Evolutionary conservation across 2,113 vertebrate species (phyloP).

Genomic region (Onychorhynchus coronatus): DNA sequence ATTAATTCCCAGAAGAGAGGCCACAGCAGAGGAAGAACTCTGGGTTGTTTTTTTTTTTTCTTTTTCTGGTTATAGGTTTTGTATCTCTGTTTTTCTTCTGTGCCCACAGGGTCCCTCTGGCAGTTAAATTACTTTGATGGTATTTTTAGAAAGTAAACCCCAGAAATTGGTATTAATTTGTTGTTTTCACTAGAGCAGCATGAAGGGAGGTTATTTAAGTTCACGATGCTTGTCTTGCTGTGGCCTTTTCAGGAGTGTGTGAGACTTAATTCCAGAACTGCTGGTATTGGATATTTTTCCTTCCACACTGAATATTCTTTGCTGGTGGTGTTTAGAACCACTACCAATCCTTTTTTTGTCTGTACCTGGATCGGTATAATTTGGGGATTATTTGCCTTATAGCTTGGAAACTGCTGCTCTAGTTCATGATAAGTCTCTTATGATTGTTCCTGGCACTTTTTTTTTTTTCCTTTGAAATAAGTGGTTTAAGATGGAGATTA

Average conservation of each 20-base stretch:
- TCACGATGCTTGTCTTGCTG: background rate
- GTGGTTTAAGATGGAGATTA: background rate
- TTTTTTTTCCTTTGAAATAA: background rate
- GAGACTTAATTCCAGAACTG: background rate
- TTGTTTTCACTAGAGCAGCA: background rate
- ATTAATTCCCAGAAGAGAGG: background rate
- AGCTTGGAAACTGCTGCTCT: background rate
- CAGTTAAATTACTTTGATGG: background rate
- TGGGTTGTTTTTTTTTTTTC: background rate
- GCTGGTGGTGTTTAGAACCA: background rate
- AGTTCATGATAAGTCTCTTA: accelerated
- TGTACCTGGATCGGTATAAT: accelerated
- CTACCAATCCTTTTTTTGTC: background rate
- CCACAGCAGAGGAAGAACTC: background rate
- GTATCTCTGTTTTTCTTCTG: background rate
- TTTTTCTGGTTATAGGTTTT: background rate
- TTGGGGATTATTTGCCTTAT: background rate
- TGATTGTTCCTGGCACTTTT: background rate
- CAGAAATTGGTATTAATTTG: background rate
- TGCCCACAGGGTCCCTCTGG: background rate
- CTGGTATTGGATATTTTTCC: background rate
- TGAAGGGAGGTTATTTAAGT: background rate
- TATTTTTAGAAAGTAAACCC: background rate
- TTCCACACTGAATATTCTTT: background rate
- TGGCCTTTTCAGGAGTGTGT: background rate